Evolutionary conservation across 2,113 vertebrate genomes (phyloP), one percentile per base, ranked within the genome.

Genomic region (Bombycilla garrulus): DNA sequence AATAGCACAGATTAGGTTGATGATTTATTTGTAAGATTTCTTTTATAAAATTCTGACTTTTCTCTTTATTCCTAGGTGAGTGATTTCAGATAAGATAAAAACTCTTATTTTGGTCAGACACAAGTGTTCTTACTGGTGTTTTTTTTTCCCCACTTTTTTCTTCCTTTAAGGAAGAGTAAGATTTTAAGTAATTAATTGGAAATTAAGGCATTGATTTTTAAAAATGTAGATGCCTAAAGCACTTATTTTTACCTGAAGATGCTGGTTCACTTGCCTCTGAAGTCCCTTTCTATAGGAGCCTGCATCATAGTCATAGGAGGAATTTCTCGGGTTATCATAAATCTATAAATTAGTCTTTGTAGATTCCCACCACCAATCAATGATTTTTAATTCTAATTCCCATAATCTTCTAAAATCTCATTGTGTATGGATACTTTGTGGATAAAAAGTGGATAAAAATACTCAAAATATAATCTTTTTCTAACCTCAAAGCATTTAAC

Each of bases 251-350:
- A 20, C 61, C 31, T 48, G 19, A 61, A 70, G 15, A n/a, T 53
- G 10, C 3, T 47, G 17, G 5, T 36, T 88, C 22, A 19, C 6
- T 40, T 70, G 7, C 15, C 9, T 79, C 22, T 87, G 53, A 65
- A 86, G 24, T 10, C 4, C 1, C 3, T 62, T 35, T 23, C 12
- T 65, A 0, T 14, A 56, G 40, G 15, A 5, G 1, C 6, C 17
- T 60, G 29, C 9, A 18, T 71, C 13, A 19, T 17, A 22, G 29
- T 42, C 33, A 47, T 11, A 51, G 29, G 36, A 81, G 24, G 15
- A 66, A 38, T 74, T 79, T 82, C 31, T 72, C 2, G 2, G 20
- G 2, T 72, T 90, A 40, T 54, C 15, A 51, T 3, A n/a, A 9
- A 23, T 85, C 24, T 56, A 15, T 57, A 74, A 28, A 6, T 57